Evolutionary conservation across 1,140 invertebrate species (phyloP), one percentile per base, ranked within the genome.

Genomic region (Drosophila seguyi): DNA sequence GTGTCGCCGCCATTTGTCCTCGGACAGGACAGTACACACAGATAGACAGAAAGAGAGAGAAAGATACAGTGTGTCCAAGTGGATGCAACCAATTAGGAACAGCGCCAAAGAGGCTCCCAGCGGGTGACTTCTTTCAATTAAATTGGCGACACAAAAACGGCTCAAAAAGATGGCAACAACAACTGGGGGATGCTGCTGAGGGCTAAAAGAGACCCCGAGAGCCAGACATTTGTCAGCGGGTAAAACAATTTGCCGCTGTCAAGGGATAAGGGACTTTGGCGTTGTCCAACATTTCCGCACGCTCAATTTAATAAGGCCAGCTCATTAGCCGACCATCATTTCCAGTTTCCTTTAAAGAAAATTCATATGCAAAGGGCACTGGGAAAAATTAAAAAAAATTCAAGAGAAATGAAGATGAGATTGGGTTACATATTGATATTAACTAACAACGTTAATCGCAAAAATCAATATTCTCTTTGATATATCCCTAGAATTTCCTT

Each of bases 51-150:
- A n/a, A n/a, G n/a, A 18, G 18, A 22, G 20, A 14, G 20, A 14
- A 6, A 45, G 13, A 45, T 45, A 39, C 57, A 75, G 47, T 73
- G 63, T 67, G 61, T 82, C 57, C 68, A 71, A 68, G 42, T 50
- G 63, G 73, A 73, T 59, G 57, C 53, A 66, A 74, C 77, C 85
- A 88, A 88, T 90, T 88, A 88, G 85, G 80, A 74, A 59, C 67
- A 47, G 42, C 56, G 81, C 84, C 84, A 90, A 90, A 75, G 58
- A 80, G 57, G 63, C 42, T 47, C 39, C 72, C 57, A 76, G 57
- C 56, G 76, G 58, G 76, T 36, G 58, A 25, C 38, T 59, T 60
- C 53, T 76, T 77, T 77, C 75, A 77, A 77, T 77, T 77, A 77
- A 73, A 68, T 18, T 34, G 56, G 59, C 66, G 56, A 47, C 45